phyloP scores from a whole-genome alignment of 1,140 invertebrate species.

The Cydia splendana region DNA sequence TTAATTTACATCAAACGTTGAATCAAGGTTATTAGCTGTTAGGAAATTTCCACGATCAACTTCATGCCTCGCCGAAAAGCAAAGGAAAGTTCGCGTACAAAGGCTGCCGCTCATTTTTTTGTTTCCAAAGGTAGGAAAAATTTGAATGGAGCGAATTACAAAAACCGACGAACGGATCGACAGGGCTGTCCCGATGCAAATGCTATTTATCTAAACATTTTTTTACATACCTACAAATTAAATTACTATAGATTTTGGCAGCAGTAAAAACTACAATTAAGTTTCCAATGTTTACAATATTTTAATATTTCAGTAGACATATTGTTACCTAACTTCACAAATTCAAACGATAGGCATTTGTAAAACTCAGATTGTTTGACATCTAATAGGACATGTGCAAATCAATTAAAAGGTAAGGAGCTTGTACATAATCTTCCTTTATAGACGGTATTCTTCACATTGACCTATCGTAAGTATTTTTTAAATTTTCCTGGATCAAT shows the following conservation, averaged over 20 bases:
- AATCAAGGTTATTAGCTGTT: constrained; percentile 63
- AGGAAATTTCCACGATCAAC: constrained; percentile 64
- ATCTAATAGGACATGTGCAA: too few relatives aligned
- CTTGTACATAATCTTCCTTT: too few relatives aligned
- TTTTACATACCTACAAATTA: too few relatives aligned
- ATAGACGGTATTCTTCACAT: too few relatives aligned
- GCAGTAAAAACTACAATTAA: too few relatives aligned
- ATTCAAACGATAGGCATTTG: too few relatives aligned
- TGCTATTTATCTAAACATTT: constrained; percentile 21
- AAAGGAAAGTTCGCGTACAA: constrained; percentile 72
- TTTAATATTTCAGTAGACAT: too few relatives aligned
- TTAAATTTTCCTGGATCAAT: background rate
- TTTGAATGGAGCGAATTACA: constrained; percentile 69
- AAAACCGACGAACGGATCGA: constrained; percentile 53
- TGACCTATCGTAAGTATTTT: background rate
- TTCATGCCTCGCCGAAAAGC: constrained; percentile 67
- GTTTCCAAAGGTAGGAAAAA: constrained; percentile 65
- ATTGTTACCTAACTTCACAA: too few relatives aligned
- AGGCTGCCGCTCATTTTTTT: constrained; percentile 66
- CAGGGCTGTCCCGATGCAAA: constrained; percentile 46
- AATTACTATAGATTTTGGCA: too few relatives aligned
- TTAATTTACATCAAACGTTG: constrained; percentile 72
- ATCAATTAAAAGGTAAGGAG: too few relatives aligned
- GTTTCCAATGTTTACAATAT: too few relatives aligned
- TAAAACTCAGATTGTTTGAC: too few relatives aligned